Base-by-base conservation (phyloP, 2,113 vertebrate species). In the Mola mola region DNA sequence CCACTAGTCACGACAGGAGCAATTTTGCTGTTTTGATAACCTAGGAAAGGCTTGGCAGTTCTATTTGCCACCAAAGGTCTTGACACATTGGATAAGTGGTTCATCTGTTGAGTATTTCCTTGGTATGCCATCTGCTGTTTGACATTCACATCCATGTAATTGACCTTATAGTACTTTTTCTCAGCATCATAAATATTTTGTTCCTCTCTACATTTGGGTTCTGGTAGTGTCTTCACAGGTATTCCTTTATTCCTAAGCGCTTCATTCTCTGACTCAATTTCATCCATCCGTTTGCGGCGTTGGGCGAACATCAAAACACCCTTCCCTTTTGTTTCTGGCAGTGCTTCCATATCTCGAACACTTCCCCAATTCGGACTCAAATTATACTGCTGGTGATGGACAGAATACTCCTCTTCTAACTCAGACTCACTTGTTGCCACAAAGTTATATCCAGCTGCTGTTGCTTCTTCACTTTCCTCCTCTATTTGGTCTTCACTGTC, bases 251-350 rank as follows among this genome's bases (percentile, higher is more conserved):
- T 72, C 63, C 90, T 93, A 70, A 92, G 79, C 81, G 96, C 94
- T 72, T 98, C 96, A 8, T 93, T 93, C 46, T 96, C 93, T 0
- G 94, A 93, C 0, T 91, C 62, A 37, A 98, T 93, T 75, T 95
- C 94, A 72, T 99, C 96, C 87, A 98, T 93, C n/a, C 95, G 90
- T 85, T 97, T 95, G 72, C 94, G 92, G 8, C 95, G 90, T 79
- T 91, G 93, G 53, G 92, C 96, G 86, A 99, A 99, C 97, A 99
- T 97, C 75, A 95, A 79, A 33, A 94, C 94, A 15, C 97, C 97
- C 68, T 98, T 99, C 67, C 97, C 97, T 55, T 92, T 93, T 65
- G 89, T 95, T 58, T 95, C 95, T 57, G 94, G 92, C 61, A 98
- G 84, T 0, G 87, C 90, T 79, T 97, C 94, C 97, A 99, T 98